Evolutionary conservation across 2,797 vertebrate species (phyloP).

Genomic region (Astyanax mexicanus): DNA sequence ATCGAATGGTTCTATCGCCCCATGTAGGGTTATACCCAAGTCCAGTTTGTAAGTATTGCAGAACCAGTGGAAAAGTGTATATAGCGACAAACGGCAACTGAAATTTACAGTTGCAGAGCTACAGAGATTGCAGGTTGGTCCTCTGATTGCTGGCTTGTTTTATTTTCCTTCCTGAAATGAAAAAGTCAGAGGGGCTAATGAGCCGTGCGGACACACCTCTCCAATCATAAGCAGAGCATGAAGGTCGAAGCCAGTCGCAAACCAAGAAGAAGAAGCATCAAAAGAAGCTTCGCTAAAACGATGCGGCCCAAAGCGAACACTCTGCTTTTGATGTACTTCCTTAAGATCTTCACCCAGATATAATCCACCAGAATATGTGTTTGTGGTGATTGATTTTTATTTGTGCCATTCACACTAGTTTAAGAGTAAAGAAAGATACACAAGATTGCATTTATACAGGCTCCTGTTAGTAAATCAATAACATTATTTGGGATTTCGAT

Average conservation of each 20-base stretch:
- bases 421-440: no score
- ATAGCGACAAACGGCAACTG: not conserved
- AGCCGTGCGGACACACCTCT: not conserved
- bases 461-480: no score
- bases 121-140: not conserved
- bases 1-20: no score
- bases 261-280: not conserved
- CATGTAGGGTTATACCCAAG: no score
- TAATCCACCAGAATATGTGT: no score
- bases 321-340: not conserved
- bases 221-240: not conserved
- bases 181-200: not conserved
- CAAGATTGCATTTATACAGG: no score
- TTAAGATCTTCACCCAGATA: no score
- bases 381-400: no score
- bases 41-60: no score
- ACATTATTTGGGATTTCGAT: no score
- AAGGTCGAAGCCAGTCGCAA: not conserved
- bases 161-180: not conserved
- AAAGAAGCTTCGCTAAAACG: not conserved
- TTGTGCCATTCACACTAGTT: no score
- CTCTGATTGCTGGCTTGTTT: constrained; percentile 2
- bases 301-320: not conserved
- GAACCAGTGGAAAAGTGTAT: no score
- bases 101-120: not conserved